Conservation (phyloP, 2,888 invertebrate species). For the Halocaridina rubra region DNA sequence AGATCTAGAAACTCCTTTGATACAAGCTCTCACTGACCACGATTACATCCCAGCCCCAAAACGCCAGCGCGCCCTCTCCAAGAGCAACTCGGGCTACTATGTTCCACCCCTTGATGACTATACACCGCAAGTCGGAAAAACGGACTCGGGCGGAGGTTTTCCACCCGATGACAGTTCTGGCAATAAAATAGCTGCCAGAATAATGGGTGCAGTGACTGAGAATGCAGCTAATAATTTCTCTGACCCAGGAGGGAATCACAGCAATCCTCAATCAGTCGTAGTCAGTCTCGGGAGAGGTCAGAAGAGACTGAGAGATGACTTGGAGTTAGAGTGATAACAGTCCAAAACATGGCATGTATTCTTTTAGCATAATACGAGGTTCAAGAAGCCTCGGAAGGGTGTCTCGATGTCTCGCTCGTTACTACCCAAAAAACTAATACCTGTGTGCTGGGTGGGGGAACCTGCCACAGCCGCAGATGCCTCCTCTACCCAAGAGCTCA, state of each 20-base stretch:
- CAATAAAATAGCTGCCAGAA: slow-evolving; percentile 24
- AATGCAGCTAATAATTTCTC: slow-evolving; percentile 44
- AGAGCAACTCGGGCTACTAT: slow-evolving; percentile 13
- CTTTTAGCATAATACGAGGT: slow-evolving; percentile 18
- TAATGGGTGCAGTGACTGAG: slow-evolving; percentile 46
- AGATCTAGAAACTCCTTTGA: slow-evolving; percentile 15
- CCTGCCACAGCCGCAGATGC: slow-evolving; percentile 44
- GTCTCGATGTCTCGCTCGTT: background rate
- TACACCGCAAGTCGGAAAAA: slow-evolving; percentile 28
- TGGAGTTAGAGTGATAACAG: slow-evolving; percentile 54
- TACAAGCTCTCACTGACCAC: slow-evolving; percentile 55
- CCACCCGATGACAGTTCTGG: slow-evolving; percentile 28
- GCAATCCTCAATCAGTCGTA: slow-evolving; percentile 39
- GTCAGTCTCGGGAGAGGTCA: slow-evolving; percentile 46
- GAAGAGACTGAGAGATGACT: slow-evolving; percentile 55
- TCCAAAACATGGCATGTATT: slow-evolving; percentile 13
- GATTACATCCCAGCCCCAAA: slow-evolving; percentile 59
- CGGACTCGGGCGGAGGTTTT: slow-evolving; percentile 43
- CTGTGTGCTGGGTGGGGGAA: slow-evolving; percentile 55
- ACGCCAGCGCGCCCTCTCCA: slow-evolving; percentile 23
- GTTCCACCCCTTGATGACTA: slow-evolving; percentile 44
- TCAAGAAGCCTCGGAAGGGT: slow-evolving; percentile 16
- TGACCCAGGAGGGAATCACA: slow-evolving; percentile 35
- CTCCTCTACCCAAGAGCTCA: slow-evolving; percentile 18
- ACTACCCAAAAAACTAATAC: background rate